phyloP scores from a whole-genome alignment of 2,797 vertebrate species.

The Scolopax rusticola region DNA sequence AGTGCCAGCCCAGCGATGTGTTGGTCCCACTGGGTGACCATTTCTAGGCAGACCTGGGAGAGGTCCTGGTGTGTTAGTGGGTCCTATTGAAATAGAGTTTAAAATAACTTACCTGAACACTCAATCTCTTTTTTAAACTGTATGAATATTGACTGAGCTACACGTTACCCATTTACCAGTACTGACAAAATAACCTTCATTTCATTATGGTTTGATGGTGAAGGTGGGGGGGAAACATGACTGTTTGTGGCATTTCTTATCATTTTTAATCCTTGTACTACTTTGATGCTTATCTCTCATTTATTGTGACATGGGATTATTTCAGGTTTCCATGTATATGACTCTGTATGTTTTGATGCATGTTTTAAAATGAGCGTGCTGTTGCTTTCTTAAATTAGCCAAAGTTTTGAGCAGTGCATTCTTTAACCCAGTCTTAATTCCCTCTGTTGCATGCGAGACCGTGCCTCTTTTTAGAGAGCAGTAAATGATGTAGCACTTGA shows the following conservation, averaged over 20 bases:
- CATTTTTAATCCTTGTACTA: not conserved
- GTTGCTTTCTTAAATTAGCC: constrained; percentile 8
- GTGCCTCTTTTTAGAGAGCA: constrained; percentile 11
- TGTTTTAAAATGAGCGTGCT: not conserved
- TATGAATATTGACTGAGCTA: not conserved
- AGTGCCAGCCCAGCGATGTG: not conserved
- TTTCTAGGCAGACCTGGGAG: not conserved
- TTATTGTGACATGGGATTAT: not conserved
- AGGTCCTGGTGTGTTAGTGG: not conserved
- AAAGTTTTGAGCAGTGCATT: constrained; percentile 15
- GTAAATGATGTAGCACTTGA: constrained; percentile 56
- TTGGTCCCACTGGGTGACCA: not conserved
- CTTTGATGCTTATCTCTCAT: not conserved
- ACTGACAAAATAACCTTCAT: not conserved
- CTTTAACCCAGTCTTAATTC: constrained; percentile 41
- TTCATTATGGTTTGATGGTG: not conserved
- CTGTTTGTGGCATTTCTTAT: not conserved
- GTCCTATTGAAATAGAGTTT: not conserved
- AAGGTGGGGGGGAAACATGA: not conserved
- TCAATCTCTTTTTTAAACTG: not conserved
- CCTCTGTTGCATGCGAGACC: not conserved
- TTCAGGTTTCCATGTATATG: not conserved
- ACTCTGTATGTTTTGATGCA: not conserved
- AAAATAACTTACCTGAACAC: not conserved
- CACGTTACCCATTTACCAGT: not conserved